A percentile compares a stretch with the other conserved stretches of the same genome.
These are phyloP conservation scores for Limosa lapponica DNA, from an alignment of 2,797 vertebrate species.

Conservation along the genomic window DNA sequence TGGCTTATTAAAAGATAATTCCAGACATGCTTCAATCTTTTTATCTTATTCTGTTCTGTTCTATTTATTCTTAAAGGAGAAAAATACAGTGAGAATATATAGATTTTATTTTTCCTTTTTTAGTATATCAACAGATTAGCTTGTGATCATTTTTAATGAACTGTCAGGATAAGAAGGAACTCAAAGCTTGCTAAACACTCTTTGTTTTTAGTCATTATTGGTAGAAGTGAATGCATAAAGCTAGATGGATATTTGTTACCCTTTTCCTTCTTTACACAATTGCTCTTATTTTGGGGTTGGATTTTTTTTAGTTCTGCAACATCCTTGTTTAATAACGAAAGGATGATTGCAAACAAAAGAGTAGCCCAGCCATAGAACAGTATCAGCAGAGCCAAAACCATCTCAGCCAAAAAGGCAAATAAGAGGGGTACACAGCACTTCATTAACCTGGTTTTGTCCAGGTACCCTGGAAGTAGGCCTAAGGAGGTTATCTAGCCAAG, in stretches of 20 bases:
- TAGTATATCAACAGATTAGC: not conserved
- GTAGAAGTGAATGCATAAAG: not conserved
- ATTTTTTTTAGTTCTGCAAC: not conserved
- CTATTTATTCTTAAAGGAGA: not conserved
- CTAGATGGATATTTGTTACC: not conserved
- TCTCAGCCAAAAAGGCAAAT: not conserved
- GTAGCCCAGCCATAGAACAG: not conserved
- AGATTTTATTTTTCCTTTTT: not conserved
- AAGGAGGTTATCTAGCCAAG: fast-evolving
- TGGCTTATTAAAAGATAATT: not conserved
- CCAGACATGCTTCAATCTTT: not conserved
- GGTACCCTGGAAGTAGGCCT: not conserved
- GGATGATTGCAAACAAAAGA: fast-evolving
- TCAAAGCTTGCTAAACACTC: not conserved
- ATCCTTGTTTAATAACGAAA: not conserved
- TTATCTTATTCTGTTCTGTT: not conserved
- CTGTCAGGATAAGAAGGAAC: not conserved
- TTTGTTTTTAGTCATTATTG: not conserved
- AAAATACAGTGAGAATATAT: not conserved
- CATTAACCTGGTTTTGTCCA: not conserved
- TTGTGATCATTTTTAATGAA: not conserved
- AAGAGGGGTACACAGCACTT: not conserved
- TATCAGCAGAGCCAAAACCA: not conserved
- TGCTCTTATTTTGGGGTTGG: not conserved
- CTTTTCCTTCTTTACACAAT: not conserved